phyloP scores from a whole-genome alignment of 2,113 vertebrate species.

The Herpetotheres cachinnans region DNA sequence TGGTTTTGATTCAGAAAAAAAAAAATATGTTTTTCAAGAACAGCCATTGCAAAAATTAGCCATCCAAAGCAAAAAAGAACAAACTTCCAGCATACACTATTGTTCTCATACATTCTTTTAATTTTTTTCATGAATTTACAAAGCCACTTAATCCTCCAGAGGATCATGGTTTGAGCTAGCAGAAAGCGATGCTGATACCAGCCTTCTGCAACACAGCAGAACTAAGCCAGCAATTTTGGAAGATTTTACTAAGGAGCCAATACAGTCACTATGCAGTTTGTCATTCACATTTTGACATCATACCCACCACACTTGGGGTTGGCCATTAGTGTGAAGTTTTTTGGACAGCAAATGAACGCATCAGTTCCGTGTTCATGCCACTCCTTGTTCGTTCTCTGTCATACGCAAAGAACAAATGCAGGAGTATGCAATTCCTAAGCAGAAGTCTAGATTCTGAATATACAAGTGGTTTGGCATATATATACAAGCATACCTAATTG shows the following conservation, averaged over 20 bases:
- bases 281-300: not conserved
- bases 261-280: not conserved
- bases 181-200: not conserved
- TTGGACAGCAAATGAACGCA: not conserved
- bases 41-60: not conserved
- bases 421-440: not conserved
- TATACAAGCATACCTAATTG: no score
- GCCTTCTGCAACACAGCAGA: not conserved
- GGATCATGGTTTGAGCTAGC: not conserved
- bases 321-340: not conserved
- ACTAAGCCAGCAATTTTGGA: not conserved
- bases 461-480: not conserved
- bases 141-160: not conserved
- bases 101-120: not conserved
- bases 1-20: not conserved
- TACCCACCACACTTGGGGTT: not conserved
- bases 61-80: not conserved
- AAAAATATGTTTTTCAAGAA: not conserved
- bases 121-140: not conserved
- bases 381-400: not conserved
- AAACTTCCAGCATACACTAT: not conserved
- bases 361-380: not conserved
- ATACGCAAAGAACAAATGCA: not conserved
- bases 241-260: not conserved
- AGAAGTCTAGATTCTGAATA: not conserved